Evolutionary conservation across 2,113 vertebrate genomes (phyloP).

Genomic region (Mus musculus): DNA sequence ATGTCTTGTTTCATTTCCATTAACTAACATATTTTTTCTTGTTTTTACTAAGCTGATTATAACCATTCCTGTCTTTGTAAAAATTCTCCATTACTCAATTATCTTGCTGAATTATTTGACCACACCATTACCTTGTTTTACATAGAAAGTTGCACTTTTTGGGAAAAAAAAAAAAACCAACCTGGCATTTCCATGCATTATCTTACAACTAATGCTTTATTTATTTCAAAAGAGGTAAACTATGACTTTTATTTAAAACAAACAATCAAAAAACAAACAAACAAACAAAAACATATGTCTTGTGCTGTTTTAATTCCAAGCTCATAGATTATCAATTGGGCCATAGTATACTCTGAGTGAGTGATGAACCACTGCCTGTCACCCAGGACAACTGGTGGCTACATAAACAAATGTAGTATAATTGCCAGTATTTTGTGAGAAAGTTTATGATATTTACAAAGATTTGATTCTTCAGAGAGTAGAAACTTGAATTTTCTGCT

Average conservation of each 20-base stretch:
- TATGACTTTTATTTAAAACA: neutral
- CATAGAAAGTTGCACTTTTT: constrained; percentile 39
- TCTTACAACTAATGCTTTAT: too few relatives aligned
- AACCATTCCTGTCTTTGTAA: constrained; percentile 35
- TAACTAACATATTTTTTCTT: constrained; percentile 33
- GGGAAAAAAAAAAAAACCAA: too few relatives aligned
- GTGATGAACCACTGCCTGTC: too few relatives aligned
- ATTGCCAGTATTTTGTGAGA: neutral
- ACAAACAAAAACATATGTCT: too few relatives aligned
- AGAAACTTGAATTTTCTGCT: neutral
- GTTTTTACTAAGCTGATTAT: constrained; percentile 66
- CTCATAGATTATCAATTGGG: neutral
- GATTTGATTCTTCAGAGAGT: constrained; percentile 19
- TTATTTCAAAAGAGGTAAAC: neutral
- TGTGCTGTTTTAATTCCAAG: neutral
- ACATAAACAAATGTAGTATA: neutral
- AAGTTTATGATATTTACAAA: neutral
- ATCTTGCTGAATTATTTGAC: constrained; percentile 66
- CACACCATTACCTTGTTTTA: constrained; percentile 46
- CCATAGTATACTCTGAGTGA: too few relatives aligned
- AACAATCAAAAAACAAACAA: too few relatives aligned
- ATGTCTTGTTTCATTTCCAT: constrained; percentile 61
- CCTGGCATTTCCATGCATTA: too few relatives aligned
- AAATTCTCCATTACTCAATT: constrained; percentile 50
- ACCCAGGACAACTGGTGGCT: neutral